Conservation (phyloP, 2,113 vertebrate species). For the Petrocephalus zakoni region DNA sequence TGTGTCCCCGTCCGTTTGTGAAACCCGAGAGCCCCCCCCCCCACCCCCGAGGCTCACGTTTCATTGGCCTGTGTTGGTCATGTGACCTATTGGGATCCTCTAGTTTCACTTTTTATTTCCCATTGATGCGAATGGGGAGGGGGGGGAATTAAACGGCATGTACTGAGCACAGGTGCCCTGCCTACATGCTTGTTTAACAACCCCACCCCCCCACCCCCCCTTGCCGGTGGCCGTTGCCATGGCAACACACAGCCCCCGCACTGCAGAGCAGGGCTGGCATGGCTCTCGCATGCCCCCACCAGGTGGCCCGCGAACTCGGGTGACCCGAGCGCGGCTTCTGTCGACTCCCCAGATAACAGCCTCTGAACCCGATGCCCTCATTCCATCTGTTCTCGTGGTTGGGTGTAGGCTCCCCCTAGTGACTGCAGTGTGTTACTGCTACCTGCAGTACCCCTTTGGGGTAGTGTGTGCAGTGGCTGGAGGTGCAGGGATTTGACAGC, state of each 20-base stretch:
- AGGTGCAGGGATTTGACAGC: not conserved
- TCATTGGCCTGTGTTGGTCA: not conserved
- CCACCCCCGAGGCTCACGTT: not conserved
- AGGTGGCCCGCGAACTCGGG: constrained; percentile 68
- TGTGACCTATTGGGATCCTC: not conserved
- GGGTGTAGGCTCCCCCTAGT: constrained; percentile 52
- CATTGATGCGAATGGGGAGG: not conserved
- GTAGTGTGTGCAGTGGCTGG: not conserved
- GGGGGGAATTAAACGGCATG: constrained; percentile 9
- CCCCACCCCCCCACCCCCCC: constrained; percentile 42
- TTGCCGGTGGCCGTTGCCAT: constrained; percentile 56
- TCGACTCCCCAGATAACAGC: constrained; percentile 67
- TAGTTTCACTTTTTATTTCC: constrained; percentile 18
- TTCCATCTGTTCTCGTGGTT: constrained; percentile 37
- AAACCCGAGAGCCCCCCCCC: not conserved
- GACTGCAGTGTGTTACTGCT: constrained; percentile 28
- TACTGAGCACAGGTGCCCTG: constrained; percentile 59
- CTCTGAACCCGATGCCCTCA: constrained; percentile 66
- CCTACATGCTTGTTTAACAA: constrained; percentile 54
- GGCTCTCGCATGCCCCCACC: constrained; percentile 46
- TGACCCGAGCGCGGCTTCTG: constrained; percentile 65
- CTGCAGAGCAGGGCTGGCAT: constrained; percentile 27
- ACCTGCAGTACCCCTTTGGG: not conserved
- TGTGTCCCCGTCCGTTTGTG: not conserved
- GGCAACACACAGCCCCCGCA: constrained; percentile 51